Evolutionary conservation across 2,888 invertebrate genomes (phyloP).

Genomic region (Serrognathus titanus): DNA sequence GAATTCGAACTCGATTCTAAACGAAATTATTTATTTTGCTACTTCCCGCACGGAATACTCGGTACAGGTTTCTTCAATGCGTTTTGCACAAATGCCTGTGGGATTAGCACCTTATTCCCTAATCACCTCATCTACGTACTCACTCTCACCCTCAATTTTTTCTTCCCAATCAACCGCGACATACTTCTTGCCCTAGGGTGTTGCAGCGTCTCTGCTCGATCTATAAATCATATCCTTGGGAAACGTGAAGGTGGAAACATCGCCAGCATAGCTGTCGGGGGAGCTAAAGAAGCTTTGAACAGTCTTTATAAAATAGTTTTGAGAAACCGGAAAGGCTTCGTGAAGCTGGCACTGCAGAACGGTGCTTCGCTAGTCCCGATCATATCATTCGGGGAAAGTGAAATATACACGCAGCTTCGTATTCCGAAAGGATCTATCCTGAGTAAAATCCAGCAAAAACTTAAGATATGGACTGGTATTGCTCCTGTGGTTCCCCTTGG

Average conservation of each 20-base stretch:
- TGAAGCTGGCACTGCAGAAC: conserved; percentile 39
- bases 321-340: conserved; percentile 66
- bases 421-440: conserved; percentile 70
- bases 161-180: conserved; percentile 69
- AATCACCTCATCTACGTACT: conserved; percentile 50
- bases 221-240: conserved; percentile 63
- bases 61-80: conserved; percentile 73
- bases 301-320: conserved; percentile 71
- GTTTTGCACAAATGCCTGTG: conserved; percentile 69
- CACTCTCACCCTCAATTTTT: conserved; percentile 67
- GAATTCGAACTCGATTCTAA: conserved; percentile 76
- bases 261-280: conserved; percentile 78
- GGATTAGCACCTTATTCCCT: conserved; percentile 51
- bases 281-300: conserved; percentile 83
- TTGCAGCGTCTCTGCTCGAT: conserved; percentile 60
- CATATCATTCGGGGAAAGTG: conserved; percentile 87
- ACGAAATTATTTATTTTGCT: conserved; percentile 80
- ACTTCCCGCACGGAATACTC: conserved; percentile 85
- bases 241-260: conserved; percentile 56
- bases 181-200: conserved; percentile 56
- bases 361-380: conserved; percentile 84
- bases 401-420: conserved; percentile 74
- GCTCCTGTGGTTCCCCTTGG: conserved; percentile 75
- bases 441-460: conserved; percentile 63
- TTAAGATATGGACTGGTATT: conserved; percentile 67